Evolutionary conservation across 1,140 invertebrate genomes (phyloP).

Genomic region (Lasioglossum baleicum): DNA sequence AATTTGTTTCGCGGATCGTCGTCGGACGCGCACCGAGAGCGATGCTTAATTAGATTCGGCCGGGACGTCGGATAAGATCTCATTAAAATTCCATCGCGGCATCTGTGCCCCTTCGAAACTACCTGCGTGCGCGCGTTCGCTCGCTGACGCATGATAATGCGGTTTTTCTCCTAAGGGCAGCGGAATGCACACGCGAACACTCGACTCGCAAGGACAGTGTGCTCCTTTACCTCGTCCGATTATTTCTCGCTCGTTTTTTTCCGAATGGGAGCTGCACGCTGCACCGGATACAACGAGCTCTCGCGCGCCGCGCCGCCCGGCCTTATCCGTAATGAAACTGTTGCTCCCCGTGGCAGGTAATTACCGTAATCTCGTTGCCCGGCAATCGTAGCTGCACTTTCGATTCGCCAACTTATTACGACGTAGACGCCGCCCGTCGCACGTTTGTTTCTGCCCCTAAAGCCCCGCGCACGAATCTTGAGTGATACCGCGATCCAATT

Average conservation of each 20-base stretch:
- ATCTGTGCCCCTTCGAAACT: conserved; percentile 30
- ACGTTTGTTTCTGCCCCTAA: neutral
- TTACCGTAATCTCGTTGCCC: conserved; percentile 33
- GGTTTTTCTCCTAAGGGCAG: conserved; percentile 22
- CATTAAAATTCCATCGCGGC: conserved; percentile 48
- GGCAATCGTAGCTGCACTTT: conserved; percentile 24
- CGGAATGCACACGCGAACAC: conserved; percentile 18
- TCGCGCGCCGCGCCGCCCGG: neutral
- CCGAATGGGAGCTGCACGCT: too few species aligned
- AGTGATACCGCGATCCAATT: too few species aligned
- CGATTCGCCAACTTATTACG: neutral
- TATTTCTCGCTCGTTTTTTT: too few species aligned
- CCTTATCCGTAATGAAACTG: conserved; percentile 45
- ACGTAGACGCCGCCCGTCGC: neutral
- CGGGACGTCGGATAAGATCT: conserved; percentile 39
- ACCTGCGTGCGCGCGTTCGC: neutral
- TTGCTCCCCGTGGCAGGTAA: conserved; percentile 45
- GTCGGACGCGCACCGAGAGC: neutral
- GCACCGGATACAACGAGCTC: conserved; percentile 1
- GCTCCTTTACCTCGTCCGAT: neutral
- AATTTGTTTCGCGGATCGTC: conserved; percentile 13
- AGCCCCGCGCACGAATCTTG: neutral
- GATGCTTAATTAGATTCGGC: conserved; percentile 41
- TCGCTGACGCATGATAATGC: conserved; percentile 44
- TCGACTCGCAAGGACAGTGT: conserved; percentile 18